These are phyloP conservation scores for Calliphora vicina DNA, from an alignment of 1,140 invertebrate genomes.

Conservation along the genomic window DNA sequence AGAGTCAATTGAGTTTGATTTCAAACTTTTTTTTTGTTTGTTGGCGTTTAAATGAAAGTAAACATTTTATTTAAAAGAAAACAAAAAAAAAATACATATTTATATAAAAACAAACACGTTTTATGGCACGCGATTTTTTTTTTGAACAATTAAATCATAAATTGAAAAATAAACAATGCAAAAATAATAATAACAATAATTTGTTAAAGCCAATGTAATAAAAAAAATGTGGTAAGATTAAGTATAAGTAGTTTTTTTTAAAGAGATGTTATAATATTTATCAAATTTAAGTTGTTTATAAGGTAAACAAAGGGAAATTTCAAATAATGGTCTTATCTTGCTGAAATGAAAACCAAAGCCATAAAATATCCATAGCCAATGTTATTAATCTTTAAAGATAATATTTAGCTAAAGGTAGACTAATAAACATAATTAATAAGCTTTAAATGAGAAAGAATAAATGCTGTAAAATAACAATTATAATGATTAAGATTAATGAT, in stretches of 20 bases:
- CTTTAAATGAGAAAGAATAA: no score
- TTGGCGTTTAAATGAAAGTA: background rate
- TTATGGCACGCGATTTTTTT: constrained; percentile 9
- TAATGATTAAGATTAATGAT: no score
- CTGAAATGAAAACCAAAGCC: background rate
- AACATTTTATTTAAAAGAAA: background rate
- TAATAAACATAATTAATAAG: no score
- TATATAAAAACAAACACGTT: background rate
- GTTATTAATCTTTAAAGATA: no score
- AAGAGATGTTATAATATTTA: no score
- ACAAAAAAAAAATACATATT: background rate
- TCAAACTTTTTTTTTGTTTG: background rate
- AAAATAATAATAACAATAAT: background rate
- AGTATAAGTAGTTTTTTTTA: no score
- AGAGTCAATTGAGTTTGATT: background rate
- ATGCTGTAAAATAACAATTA: no score
- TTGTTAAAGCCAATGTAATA: no score
- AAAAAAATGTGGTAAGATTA: no score
- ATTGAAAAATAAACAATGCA: background rate
- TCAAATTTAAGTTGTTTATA: no score
- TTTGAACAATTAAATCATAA: background rate
- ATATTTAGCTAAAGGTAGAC: no score
- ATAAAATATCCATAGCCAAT: background rate
- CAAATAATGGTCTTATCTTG: no score
- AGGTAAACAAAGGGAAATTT: background rate